Evolutionary conservation across 2,797 vertebrate genomes (phyloP).

Genomic region (Poliocrania exsul): DNA sequence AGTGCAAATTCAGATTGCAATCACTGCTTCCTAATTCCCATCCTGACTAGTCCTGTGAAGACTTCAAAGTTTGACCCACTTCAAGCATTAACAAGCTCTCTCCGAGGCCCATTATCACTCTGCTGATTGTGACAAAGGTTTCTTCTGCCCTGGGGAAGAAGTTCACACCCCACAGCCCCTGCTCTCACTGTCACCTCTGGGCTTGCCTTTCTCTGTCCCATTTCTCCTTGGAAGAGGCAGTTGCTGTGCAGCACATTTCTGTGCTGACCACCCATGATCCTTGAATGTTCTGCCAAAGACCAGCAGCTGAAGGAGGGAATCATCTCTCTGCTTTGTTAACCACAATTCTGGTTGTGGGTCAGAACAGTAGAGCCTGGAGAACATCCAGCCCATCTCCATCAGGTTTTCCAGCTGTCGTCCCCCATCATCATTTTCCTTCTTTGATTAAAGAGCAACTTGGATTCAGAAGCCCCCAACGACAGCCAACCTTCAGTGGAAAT

Average conservation of each 20-base stretch:
- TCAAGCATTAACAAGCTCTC: neutral
- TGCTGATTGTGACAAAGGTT: neutral
- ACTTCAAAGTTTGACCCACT: neutral
- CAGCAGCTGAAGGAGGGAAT: neutral
- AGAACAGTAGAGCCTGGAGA: slow-evolving; percentile 33
- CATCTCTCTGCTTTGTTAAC: neutral
- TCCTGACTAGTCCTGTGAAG: neutral
- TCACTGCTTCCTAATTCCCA: neutral
- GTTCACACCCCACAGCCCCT: neutral
- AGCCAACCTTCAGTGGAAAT: slow-evolving; percentile 26
- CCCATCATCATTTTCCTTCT: neutral
- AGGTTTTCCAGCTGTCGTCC: slow-evolving; percentile 11
- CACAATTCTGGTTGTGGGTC: neutral
- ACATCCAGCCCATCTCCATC: slow-evolving; percentile 16
- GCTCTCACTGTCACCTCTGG: neutral
- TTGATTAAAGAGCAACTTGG: neutral
- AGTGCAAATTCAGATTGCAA: neutral
- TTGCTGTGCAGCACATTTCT: neutral
- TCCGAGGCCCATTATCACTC: neutral
- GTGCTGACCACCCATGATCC: neutral
- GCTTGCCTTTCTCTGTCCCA: neutral
- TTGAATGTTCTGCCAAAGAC: neutral
- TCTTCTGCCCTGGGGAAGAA: neutral
- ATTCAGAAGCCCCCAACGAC: neutral
- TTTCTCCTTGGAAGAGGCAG: neutral